Base-by-base conservation (phyloP, 2,113 vertebrate genomes). In the Odontophorus gujanensis region DNA sequence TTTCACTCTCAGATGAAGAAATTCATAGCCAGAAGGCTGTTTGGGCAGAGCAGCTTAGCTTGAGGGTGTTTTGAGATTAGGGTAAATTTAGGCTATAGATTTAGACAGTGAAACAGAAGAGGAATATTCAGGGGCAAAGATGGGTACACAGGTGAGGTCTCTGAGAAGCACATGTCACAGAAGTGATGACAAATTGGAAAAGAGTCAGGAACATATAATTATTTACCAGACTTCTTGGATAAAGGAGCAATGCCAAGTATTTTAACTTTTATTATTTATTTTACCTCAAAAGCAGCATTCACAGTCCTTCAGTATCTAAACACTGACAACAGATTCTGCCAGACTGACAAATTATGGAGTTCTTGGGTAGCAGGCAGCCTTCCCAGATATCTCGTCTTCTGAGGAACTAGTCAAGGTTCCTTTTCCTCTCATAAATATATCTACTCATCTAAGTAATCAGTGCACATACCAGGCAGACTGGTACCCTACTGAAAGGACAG, bases 71-170 rank as follows among this genome's bases (percentile, higher is more conserved):
- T 40, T 40, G 40, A 40, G 40, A 40, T 40, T 40, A 40, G 40
- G 40, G 40, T 40, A 40, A 11, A 40, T 40, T 40, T 13, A 40
- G 40, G 40, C 11, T 11, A 40, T 40, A 40, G 40, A 40, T 40
- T 13, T 62, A 75, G 74, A 42, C 40, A 71, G 28, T 0, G 0
- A 67, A 22, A 6, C 0, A 1, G 24, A 28, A 9, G 19, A 26
- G 26, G 28, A 82, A 59, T 0, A 8, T 38, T 7, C 36, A 40
- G 40, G 68, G 50, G 28, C 6, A 90, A 75, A 43, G 40, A 45
- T 17, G 43, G 24, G 8, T 61, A 7, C 74, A 32, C 7, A 4
- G 30, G 32, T 21, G n/a, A 80, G 36, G 11, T 28, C 14, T 25
- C 42, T 62, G n/a, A 61, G 66, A 82, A 77, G 15, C 51, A 48